These are phyloP conservation scores for Noctua janthina DNA, from an alignment of 2,888 invertebrate genomes.

Conservation along the genomic window DNA sequence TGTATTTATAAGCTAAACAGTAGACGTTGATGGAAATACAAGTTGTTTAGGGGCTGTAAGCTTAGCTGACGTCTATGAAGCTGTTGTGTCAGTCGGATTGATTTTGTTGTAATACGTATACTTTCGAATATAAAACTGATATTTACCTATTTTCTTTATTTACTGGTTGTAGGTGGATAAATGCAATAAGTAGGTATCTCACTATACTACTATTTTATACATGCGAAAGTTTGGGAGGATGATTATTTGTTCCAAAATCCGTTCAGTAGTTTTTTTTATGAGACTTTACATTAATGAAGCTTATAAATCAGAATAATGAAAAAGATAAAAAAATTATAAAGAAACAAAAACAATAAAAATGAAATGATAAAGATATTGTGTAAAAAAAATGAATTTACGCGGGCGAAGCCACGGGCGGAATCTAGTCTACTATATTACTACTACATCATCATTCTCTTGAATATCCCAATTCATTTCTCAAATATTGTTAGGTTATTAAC, in stretches of 20 bases:
- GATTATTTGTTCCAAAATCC: neutral
- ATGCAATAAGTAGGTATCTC: neutral
- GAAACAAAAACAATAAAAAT: no score
- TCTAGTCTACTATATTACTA: neutral
- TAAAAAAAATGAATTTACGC: no score
- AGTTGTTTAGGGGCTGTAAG: constrained; percentile 4
- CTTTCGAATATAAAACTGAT: neutral
- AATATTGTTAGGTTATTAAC: neutral
- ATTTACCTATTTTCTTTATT: neutral
- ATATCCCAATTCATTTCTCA: no score
- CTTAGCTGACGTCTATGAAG: neutral
- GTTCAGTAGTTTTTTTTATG: neutral
- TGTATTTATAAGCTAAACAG: constrained; percentile 5
- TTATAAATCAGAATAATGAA: neutral
- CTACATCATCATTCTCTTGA: neutral
- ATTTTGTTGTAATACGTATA: neutral
- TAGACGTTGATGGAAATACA: constrained; percentile 13
- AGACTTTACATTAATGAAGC: neutral
- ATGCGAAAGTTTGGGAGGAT: neutral
- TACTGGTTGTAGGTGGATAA: neutral
- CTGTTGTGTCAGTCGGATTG: constrained; percentile 8
- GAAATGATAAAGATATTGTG: no score
- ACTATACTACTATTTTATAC: neutral
- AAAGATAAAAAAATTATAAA: no score
- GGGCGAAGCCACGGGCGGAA: no score